Evolutionary conservation across 2,888 invertebrate species (phyloP).

Genomic region (Colletes collaris): DNA sequence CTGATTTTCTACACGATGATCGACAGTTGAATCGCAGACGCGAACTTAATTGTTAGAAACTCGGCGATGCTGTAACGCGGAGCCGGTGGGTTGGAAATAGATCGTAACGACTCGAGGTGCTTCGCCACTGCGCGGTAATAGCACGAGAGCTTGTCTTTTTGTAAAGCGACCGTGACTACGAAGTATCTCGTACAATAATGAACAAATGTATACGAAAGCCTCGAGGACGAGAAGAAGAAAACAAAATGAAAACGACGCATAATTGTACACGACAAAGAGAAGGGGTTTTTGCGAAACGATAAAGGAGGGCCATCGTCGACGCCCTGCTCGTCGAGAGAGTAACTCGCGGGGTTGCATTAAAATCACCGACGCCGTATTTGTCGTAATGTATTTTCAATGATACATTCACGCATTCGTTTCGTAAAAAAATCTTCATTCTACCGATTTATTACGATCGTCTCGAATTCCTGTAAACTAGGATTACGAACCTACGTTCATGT

Average conservation of each 20-base stretch:
- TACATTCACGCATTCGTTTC: too few relatives aligned
- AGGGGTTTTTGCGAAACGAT: slow-evolving; percentile 50
- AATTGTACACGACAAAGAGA: slow-evolving; percentile 54
- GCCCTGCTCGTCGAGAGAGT: slow-evolving; percentile 18
- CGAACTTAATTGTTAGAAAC: neutral
- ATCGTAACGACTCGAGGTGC: slow-evolving; percentile 3
- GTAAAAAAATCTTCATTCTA: too few relatives aligned
- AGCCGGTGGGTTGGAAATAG: slow-evolving; percentile 14
- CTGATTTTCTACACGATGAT: too few relatives aligned
- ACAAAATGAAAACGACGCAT: slow-evolving; percentile 45
- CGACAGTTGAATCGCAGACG: too few relatives aligned
- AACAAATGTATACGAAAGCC: slow-evolving; percentile 56
- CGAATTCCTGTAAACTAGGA: too few relatives aligned
- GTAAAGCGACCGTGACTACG: slow-evolving; percentile 5
- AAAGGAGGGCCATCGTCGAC: slow-evolving; percentile 9
- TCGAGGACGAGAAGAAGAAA: slow-evolving; percentile 26
- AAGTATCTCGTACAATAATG: slow-evolving; percentile 28
- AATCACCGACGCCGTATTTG: neutral
- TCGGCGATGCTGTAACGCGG: neutral
- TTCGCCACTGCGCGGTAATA: slow-evolving; percentile 6
- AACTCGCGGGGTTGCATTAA: neutral
- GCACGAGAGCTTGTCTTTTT: slow-evolving; percentile 3
- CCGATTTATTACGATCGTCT: too few relatives aligned
- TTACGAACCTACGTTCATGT: too few relatives aligned
- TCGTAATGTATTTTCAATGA: neutral